A percentile compares a stretch with the other conserved stretches of the same genome.
Evolutionary conservation across 92 coral and sea anemone genomes (phyloP).

Genomic region (Actinernus sp.): DNA sequence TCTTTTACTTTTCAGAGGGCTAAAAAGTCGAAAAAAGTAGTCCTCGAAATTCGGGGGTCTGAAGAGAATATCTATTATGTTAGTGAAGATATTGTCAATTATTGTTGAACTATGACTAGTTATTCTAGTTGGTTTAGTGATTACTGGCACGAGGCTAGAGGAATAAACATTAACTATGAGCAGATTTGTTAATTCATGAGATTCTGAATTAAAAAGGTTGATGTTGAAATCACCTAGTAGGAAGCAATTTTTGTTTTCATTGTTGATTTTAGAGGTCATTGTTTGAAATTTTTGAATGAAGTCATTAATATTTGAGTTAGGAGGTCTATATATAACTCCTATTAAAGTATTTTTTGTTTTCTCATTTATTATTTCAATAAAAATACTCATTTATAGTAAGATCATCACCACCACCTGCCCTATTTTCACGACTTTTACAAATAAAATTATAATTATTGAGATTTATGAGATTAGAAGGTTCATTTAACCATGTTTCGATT

Average conservation of each 20-base stretch:
- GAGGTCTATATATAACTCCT: conserved; percentile 34
- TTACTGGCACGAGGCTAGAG: conserved; percentile 9
- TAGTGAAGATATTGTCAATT: conserved; percentile 40
- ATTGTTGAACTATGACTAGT: conserved; percentile 25
- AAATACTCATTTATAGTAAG: too few species aligned
- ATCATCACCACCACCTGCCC: conserved; percentile 53
- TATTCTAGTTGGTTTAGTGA: conserved; percentile 31
- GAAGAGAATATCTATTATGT: background rate
- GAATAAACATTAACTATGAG: conserved; percentile 13
- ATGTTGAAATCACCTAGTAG: conserved; percentile 41
- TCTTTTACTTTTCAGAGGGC: too few species aligned
- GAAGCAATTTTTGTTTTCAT: conserved; percentile 12
- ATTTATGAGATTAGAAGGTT: too few species aligned
- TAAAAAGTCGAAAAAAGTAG: too few species aligned
- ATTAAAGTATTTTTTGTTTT: conserved; percentile 13
- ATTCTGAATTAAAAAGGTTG: conserved; percentile 11
- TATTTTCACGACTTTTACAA: conserved; percentile 7
- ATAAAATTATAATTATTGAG: conserved; percentile 28
- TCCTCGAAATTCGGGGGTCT: too few species aligned
- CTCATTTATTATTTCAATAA: conserved; percentile 22
- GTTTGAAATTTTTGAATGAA: conserved; percentile 3
- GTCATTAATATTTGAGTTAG: conserved; percentile 8
- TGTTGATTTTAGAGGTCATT: conserved; percentile 12
- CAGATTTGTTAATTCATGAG: conserved; percentile 8
- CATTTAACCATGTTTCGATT: background rate